phyloP scores from a whole-genome alignment of 2,797 vertebrate species.

The Urosaurus nigricauda region DNA sequence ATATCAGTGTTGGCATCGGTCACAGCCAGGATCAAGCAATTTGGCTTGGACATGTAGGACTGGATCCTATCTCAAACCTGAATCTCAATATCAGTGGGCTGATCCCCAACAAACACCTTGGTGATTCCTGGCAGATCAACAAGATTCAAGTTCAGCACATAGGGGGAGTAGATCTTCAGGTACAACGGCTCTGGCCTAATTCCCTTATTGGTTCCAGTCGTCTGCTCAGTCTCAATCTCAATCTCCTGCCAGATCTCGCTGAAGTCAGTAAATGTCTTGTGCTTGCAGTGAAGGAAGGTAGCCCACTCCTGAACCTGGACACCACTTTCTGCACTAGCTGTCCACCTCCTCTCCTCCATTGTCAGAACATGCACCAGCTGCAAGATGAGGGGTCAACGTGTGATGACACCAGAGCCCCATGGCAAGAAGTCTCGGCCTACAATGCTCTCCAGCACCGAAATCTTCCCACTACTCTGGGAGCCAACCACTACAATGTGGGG shows the following conservation, averaged over 20 bases:
- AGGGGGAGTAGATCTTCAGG: conserved; percentile 86
- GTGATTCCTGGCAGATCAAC: conserved; percentile 89
- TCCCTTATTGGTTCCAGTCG: conserved; percentile 84
- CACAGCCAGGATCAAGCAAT: conserved; percentile 89
- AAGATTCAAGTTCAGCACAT: conserved; percentile 86
- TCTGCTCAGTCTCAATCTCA: conserved; percentile 82
- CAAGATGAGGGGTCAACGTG: conserved; percentile 86
- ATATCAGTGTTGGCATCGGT: conserved; percentile 93
- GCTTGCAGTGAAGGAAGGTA: too few species aligned
- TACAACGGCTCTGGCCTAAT: conserved; percentile 85
- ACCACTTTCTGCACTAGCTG: conserved; percentile 76
- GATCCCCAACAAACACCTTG: conserved; percentile 92
- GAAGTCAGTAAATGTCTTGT: conserved; percentile 84
- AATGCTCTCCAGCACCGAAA: conserved; percentile 86
- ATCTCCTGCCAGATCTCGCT: conserved; percentile 83
- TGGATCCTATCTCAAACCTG: conserved; percentile 92
- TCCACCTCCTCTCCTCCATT: conserved; percentile 75
- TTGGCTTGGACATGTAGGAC: conserved; percentile 90
- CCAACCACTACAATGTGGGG: conserved; percentile 88
- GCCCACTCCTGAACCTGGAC: too few species aligned
- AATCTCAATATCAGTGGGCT: conserved; percentile 89
- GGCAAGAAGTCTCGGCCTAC: conserved; percentile 86
- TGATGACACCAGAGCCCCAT: conserved; percentile 85
- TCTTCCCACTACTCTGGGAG: conserved; percentile 88
- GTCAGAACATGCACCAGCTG: conserved; percentile 83